Conservation (phyloP, 2,113 vertebrate genomes). For the Rhodinocichla rosea region DNA sequence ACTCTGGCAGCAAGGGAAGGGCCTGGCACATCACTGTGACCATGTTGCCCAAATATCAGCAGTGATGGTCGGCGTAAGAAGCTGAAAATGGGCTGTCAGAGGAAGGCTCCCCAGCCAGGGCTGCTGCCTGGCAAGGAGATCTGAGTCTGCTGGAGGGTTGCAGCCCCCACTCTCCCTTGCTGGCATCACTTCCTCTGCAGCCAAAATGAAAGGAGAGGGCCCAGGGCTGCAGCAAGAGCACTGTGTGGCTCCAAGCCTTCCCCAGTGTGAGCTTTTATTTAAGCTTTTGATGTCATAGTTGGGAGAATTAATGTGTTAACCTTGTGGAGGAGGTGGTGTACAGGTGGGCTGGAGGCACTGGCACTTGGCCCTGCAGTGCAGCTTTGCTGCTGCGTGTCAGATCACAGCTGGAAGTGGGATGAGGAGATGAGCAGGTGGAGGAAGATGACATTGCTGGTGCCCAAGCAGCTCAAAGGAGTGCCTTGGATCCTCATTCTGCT, state of each 20-base stretch:
- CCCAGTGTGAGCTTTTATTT: not conserved
- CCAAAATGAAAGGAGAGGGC: fast-evolving
- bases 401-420: not conserved
- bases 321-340: not conserved
- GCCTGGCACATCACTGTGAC: fast-evolving
- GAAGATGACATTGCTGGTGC: not conserved
- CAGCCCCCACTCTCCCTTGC: not conserved
- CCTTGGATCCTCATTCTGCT: not conserved
- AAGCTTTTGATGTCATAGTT: not conserved
- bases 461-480: not conserved
- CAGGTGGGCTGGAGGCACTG: not conserved
- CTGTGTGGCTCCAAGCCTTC: not conserved
- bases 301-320: not conserved
- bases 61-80: not conserved
- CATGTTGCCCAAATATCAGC: not conserved
- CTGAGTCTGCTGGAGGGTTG: not conserved
- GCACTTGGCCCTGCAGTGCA: not conserved
- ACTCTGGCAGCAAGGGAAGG: not conserved
- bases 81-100: not conserved
- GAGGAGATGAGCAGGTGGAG: not conserved
- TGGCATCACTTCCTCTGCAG: not conserved
- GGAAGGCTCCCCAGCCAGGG: not conserved
- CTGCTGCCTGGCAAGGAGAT: not conserved
- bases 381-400: not conserved
- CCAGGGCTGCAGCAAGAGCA: not conserved